Evolutionary conservation across 2,888 invertebrate genomes (phyloP).

Genomic region (Trilocha varians): DNA sequence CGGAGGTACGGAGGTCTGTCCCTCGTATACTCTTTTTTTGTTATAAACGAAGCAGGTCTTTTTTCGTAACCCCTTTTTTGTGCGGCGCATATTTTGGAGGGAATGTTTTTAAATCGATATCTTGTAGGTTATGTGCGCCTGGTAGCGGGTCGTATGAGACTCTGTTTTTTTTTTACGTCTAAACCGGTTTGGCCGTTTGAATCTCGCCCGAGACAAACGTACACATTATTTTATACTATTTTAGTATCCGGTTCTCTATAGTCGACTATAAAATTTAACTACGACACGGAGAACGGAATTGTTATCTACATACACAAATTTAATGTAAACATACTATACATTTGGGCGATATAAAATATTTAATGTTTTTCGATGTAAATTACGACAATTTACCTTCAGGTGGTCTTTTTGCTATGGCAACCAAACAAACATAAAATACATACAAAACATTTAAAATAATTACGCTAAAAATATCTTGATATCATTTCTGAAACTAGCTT

Average conservation of each 20-base stretch:
- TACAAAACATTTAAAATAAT: too few relatives aligned
- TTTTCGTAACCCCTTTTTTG: constrained; percentile 61
- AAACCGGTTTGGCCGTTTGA: constrained; percentile 17
- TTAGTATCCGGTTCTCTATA: not conserved
- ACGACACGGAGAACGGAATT: not conserved
- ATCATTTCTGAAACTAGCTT: too few relatives aligned
- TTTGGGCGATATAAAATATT: too few relatives aligned
- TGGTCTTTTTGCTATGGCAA: too few relatives aligned
- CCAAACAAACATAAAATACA: too few relatives aligned
- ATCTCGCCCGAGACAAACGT: constrained; percentile 2
- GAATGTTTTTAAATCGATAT: constrained; percentile 56
- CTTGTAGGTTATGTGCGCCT: constrained; percentile 55
- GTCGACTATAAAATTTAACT: not conserved
- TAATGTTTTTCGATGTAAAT: too few relatives aligned
- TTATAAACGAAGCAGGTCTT: constrained; percentile 53
- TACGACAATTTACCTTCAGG: too few relatives aligned
- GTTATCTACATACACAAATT: not conserved
- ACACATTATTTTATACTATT: not conserved
- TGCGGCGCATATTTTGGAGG: constrained; percentile 57
- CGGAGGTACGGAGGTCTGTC: constrained; percentile 68
- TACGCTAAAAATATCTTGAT: too few relatives aligned
- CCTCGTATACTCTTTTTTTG: constrained; percentile 63
- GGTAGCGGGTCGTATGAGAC: constrained; percentile 25
- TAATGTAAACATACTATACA: constrained; percentile 1
- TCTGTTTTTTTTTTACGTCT: constrained; percentile 19